phyloP scores from a whole-genome alignment of 2,797 vertebrate genomes.

The Nothura maculosa region DNA sequence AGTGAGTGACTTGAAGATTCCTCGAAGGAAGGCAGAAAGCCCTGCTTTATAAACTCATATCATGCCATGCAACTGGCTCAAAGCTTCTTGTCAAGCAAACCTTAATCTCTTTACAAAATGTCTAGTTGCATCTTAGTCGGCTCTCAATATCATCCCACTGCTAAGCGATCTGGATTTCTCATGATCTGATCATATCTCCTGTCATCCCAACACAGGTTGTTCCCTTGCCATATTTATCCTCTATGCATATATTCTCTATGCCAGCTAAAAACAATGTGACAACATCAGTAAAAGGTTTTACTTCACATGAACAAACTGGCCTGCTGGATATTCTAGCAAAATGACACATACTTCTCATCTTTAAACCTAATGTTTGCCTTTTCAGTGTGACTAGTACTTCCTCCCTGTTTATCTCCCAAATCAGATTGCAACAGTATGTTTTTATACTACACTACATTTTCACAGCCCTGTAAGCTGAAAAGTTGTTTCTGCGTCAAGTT shows the following conservation, averaged over 20 bases:
- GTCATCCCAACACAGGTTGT: constrained; percentile 39
- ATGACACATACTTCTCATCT: neutral
- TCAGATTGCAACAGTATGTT: neutral
- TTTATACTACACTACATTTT: neutral
- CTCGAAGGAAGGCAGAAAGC: constrained; percentile 48
- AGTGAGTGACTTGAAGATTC: constrained; percentile 56
- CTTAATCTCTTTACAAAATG: constrained; percentile 72
- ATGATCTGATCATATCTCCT: constrained; percentile 68
- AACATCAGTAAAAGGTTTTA: constrained; percentile 43
- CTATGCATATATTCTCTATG: constrained; percentile 62
- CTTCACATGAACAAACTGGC: constrained; percentile 31
- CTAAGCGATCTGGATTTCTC: constrained; percentile 56
- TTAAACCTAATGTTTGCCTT: constrained; percentile 31
- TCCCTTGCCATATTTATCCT: constrained; percentile 64
- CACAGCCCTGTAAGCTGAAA: neutral
- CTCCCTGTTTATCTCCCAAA: constrained; percentile 3
- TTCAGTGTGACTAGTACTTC: neutral
- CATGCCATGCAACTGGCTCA: constrained; percentile 39
- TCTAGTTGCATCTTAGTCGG: constrained; percentile 67
- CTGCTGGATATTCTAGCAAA: constrained; percentile 34
- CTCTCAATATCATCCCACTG: constrained; percentile 41
- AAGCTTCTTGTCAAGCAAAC: constrained; percentile 61
- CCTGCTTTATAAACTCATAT: neutral
- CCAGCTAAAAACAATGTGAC: constrained; percentile 70
- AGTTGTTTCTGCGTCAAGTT: neutral